A percentile compares a stretch with the other conserved stretches of the same genome.
Conservation (phyloP, 2,888 invertebrate genomes). For the Thumatha senex region DNA sequence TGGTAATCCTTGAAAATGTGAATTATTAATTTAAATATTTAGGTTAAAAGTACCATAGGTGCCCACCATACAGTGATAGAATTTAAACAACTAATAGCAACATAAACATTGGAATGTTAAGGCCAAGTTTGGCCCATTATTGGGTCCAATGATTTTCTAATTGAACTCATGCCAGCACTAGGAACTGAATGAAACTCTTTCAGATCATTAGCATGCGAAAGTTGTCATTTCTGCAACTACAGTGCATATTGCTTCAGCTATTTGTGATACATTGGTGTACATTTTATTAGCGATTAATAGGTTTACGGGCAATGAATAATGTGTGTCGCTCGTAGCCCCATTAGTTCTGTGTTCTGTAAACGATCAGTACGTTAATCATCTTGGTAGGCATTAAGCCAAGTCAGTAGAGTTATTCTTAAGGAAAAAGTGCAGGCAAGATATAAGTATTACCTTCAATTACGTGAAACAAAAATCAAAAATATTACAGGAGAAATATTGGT, state of each 20-base stretch:
- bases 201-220: constrained; percentile 28
- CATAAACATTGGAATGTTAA: constrained; percentile 32
- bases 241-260: not conserved
- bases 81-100: constrained; percentile 11
- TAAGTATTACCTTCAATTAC: too few species aligned
- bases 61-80: not conserved
- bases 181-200: constrained; percentile 4
- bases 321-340: not conserved
- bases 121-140: constrained; percentile 8
- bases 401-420: too few species aligned
- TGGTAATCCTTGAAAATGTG: constrained; percentile 33
- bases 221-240: constrained; percentile 15
- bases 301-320: not conserved
- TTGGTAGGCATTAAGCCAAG: too few species aligned
- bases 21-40: constrained; percentile 25
- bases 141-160: constrained; percentile 26
- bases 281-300: not conserved
- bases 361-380: too few species aligned
- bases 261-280: not conserved
- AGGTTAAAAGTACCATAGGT: constrained; percentile 36
- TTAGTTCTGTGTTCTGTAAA: too few species aligned
- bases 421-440: too few species aligned
- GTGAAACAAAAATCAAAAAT: too few species aligned
- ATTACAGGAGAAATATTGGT: too few species aligned
- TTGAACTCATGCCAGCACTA: constrained; percentile 22